Conservation (phyloP, 2,888 invertebrate genomes). For the Molorchus minor region DNA sequence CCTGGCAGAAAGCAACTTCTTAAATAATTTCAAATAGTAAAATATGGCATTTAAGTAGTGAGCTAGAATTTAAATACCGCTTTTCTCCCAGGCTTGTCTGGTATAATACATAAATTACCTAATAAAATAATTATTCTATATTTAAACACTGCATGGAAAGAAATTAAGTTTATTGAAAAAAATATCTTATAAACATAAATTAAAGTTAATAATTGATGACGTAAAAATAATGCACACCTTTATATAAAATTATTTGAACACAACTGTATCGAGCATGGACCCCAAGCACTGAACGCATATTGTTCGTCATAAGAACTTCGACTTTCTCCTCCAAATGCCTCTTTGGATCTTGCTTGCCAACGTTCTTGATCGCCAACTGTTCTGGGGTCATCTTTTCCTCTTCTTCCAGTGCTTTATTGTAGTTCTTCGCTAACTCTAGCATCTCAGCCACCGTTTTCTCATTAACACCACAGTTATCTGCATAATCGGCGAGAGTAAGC, state of each 20-base stretch:
- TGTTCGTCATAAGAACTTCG: conserved; percentile 94
- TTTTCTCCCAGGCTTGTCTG: no score
- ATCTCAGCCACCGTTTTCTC: conserved; percentile 95
- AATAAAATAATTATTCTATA: neutral
- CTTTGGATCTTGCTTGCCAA: conserved; percentile 99
- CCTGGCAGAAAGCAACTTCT: neutral
- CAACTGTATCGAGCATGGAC: conserved; percentile 93
- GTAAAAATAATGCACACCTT: conserved; percentile 2
- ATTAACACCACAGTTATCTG: conserved; percentile 92
- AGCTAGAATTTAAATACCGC: neutral
- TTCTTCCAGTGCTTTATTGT: conserved; percentile 90
- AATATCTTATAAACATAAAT: conserved; percentile 20
- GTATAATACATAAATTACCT: no score
- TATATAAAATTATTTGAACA: conserved; percentile 75
- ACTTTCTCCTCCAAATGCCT: conserved; percentile 99
- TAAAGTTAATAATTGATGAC: conserved; percentile 11
- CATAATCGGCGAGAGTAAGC: conserved; percentile 88
- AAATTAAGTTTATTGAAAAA: conserved; percentile 24
- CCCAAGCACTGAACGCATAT: conserved; percentile 98
- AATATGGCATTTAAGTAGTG: neutral
- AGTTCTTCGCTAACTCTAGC: conserved; percentile 97
- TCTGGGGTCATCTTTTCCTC: conserved; percentile 99
- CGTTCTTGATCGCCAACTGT: conserved; percentile 98
- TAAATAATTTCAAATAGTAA: neutral
- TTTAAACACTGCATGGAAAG: neutral